phyloP scores from a whole-genome alignment of 1,140 invertebrate species.

The Apocrypta bakeri region DNA sequence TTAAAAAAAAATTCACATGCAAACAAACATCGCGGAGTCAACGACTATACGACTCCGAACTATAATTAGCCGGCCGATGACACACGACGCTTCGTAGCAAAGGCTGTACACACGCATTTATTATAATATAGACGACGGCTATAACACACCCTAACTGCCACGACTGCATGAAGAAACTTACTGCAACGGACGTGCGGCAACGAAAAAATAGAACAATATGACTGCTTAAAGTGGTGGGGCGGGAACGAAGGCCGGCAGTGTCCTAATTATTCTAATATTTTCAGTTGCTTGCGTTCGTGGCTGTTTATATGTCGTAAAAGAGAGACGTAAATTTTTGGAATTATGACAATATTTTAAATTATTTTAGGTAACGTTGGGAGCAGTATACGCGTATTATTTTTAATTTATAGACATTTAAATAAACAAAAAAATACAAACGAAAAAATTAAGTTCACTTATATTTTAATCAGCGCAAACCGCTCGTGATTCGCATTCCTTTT shows the following conservation, averaged over 20 bases:
- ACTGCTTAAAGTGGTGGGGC: background rate
- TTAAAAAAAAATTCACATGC: background rate
- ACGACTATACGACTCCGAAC: background rate
- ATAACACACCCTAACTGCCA: background rate
- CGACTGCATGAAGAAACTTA: background rate
- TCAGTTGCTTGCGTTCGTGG: background rate
- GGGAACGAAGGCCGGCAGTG: background rate
- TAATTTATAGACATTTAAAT: too few relatives aligned
- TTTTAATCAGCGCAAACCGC: too few relatives aligned
- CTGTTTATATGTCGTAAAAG: background rate
- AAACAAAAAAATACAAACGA: too few relatives aligned
- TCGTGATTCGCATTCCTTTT: too few relatives aligned
- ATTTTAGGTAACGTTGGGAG: too few relatives aligned
- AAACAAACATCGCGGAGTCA: background rate
- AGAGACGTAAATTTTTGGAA: background rate
- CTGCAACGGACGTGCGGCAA: background rate
- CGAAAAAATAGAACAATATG: background rate
- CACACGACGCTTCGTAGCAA: background rate
- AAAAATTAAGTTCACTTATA: too few relatives aligned
- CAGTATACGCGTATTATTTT: too few relatives aligned
- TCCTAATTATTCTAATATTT: background rate
- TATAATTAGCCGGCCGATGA: constrained; percentile 14
- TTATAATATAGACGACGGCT: background rate
- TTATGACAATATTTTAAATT: too few relatives aligned
- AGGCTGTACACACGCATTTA: background rate